Evolutionary conservation across 2,113 vertebrate genomes (phyloP), one percentile per base, ranked within the genome.

Genomic region (Solenodon paradoxus): DNA sequence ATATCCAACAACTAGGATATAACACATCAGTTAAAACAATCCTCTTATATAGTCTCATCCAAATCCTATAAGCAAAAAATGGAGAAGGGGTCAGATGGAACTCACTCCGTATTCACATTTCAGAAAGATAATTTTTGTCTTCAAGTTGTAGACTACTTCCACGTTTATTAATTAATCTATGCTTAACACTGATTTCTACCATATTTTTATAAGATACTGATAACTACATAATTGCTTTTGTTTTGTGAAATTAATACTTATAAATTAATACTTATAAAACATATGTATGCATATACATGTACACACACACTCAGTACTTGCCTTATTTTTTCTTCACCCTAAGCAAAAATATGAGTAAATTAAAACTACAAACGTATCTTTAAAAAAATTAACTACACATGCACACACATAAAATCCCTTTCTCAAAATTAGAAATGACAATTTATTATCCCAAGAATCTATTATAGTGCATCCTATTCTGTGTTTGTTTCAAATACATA

Each of bases 341-440:
- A 71, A 84, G 3, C 3, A 95, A 96, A 97, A 90, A 55, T 38
- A 49, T 72, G 66, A 75, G 57, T 80, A 53, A 72, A 64, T 38
- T 30, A 32, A 30, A 77, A 88, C 53, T 64, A n/a, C 1, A 79
- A 47, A 61, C 0, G 49, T 8, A 30, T 1, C 32, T 32, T 88
- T 38, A 20, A 53, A 42, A 68, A 93, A 92, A 57, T n/a, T 77
- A 84, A 85, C 63, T 7, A 17, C 69, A 9, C 75, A 22, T 55
- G 49, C 0, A 79, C 2, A 57, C 40, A 74, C 9, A 7, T 22
- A 71, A n/a, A n/a, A 32, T 38, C 77, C 40, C 9, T 94, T 69
- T 59, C 6, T 79, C 66, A 19, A 75, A 68, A 90, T 80, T 49
- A 74, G 9, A 4, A 4, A 87, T 86, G 2, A 53, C 59, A 75